These are phyloP conservation scores for Galaxias olidus DNA, from an alignment of 2,797 vertebrate species.

Conservation along the genomic window DNA sequence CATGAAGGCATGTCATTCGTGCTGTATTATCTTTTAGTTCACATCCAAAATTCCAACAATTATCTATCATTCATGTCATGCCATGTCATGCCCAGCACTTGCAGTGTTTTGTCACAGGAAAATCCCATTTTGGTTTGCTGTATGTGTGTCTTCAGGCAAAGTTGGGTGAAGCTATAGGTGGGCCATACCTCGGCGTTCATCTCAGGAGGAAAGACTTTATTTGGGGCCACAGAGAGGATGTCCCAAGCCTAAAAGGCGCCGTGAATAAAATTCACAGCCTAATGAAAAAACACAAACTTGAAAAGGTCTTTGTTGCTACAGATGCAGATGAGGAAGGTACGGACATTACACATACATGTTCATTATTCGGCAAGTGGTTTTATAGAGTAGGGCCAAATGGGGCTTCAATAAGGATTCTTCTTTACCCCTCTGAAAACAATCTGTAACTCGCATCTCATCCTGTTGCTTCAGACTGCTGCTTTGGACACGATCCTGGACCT, in stretches of 20 bases:
- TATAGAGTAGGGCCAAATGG: no score
- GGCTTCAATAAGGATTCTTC: no score
- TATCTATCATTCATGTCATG: no score
- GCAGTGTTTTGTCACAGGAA: no score
- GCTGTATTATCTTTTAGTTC: no score
- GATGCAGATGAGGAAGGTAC: slow-evolving; percentile 88
- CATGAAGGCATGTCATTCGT: slow-evolving; percentile 83
- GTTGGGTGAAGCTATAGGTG: slow-evolving; percentile 83
- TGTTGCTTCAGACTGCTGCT: no score
- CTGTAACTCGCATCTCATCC: no score
- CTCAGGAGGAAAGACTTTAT: slow-evolving; percentile 93
- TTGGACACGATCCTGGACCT: no score
- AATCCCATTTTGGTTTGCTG: no score
- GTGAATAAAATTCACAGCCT: slow-evolving; percentile 85
- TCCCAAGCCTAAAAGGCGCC: slow-evolving; percentile 89
- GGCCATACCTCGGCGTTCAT: slow-evolving; percentile 89
- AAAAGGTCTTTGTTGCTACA: slow-evolving; percentile 89
- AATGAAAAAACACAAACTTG: slow-evolving; percentile 81
- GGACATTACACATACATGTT: background rate
- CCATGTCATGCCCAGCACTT: no score
- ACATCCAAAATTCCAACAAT: no score
- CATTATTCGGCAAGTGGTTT: no score
- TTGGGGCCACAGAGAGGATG: slow-evolving; percentile 95
- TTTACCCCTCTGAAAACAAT: background rate
- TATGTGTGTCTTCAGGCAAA: slow-evolving; percentile 70